Base-by-base conservation (phyloP, 2,888 invertebrate genomes). In the Drosophila anomalipes region DNA sequence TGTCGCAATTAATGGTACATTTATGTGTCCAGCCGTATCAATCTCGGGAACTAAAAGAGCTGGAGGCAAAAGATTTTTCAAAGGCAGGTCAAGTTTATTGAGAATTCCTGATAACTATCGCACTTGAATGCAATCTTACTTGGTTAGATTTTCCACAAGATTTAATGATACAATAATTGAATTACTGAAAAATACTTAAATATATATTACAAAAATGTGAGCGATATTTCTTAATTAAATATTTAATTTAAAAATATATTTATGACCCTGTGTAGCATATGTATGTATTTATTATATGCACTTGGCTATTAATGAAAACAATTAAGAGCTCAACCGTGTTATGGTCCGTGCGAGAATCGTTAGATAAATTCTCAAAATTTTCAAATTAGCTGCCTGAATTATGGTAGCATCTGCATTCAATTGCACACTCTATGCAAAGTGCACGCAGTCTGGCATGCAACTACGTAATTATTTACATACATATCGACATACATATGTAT, bases 341-440 rank as follows among this genome's bases (percentile, higher is more conserved):
- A 60, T 51, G 61, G 10, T 52, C 57, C 69, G 49, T 60, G 76
- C 51, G 49, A 16, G 49, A 57, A 72, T 75, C 84, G 81, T 89
- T 79, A 89, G 86, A 85, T 86, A 85, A 89, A 85, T 89, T 86
- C 39, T 77, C 28, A 56, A 58, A 77, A 83, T 75, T 76, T 79
- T 75, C 83, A 88, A 84, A 85, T 85, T 85, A 85, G 89, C 81
- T 56, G 78, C 64, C 77, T 77, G 84, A 77, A 86, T 86, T 81
- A 81, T 79, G 84, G 89, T 67, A 86, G 84, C 85, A 85, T 85
- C 85, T 87, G 86, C 88, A 85, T 74, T 80, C 83, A 86, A 85
- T 82, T 88, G 90, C 88, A 74, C 79, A 82, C 66, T 78, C 74
- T 68, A 33, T 56, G 65, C 72, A 73, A 76, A 77, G 58, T 74